Evolutionary conservation across 2,113 vertebrate species (phyloP).

Genomic region (Opisthocomus hoazin): DNA sequence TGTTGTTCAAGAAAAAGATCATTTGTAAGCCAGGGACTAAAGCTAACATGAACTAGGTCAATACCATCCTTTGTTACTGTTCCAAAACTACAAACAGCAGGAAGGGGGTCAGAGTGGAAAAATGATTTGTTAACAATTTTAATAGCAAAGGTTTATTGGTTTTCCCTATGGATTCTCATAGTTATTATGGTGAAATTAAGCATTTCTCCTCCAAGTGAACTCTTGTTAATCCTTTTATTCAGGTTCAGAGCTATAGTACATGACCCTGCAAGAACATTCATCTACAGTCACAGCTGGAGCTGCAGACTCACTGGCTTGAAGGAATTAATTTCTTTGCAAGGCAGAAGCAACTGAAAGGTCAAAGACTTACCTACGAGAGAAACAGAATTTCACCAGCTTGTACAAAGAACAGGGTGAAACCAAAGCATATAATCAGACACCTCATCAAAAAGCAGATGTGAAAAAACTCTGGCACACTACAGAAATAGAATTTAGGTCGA

Average conservation of each 20-base stretch:
- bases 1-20: background rate
- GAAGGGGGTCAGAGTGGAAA: background rate
- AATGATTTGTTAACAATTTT: conserved; percentile 48
- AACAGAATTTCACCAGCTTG: background rate
- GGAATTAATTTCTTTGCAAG: conserved; percentile 26
- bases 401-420: background rate
- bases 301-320: background rate
- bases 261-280: conserved; percentile 35
- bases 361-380: conserved; percentile 6
- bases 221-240: conserved; percentile 17
- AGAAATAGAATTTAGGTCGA: background rate
- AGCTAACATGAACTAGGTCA: conserved; percentile 18
- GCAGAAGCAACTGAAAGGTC: background rate
- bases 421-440: background rate
- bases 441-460: background rate
- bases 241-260: conserved; percentile 17
- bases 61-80: background rate
- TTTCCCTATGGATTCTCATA: conserved; percentile 6
- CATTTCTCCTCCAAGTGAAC: conserved; percentile 10
- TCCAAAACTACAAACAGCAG: background rate
- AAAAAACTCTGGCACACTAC: background rate
- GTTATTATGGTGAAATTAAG: conserved; percentile 42
- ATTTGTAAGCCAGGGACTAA: background rate
- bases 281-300: conserved; percentile 36
- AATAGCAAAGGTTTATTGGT: conserved; percentile 30